phyloP scores from a whole-genome alignment of 1,140 invertebrate genomes.

The Samia ricini region DNA sequence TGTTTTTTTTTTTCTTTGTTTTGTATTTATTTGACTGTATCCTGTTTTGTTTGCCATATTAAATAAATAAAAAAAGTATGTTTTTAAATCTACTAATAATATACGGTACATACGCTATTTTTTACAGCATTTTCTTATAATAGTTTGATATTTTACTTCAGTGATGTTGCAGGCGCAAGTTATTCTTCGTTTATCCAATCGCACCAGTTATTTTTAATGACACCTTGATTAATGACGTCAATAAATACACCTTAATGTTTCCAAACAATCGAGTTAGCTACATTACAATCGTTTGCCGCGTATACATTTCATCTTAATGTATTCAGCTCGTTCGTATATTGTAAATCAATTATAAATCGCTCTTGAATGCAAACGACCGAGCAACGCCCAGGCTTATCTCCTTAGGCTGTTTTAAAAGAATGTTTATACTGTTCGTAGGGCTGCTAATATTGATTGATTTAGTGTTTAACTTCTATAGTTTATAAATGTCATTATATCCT shows the following conservation, averaged over 20 bases:
- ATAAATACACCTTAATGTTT: background rate
- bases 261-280: background rate
- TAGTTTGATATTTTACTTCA: no score
- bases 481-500: background rate
- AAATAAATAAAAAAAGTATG: no score
- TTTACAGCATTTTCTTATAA: no score
- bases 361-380: slow-evolving; percentile 29
- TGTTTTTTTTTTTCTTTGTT: no score
- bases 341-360: slow-evolving; percentile 34
- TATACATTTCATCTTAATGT: slow-evolving; percentile 27
- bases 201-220: no score
- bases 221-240: no score
- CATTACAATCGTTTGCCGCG: background rate
- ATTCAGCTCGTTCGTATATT: slow-evolving; percentile 18
- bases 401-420: slow-evolving; percentile 4
- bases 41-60: no score
- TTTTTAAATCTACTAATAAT: no score
- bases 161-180: no score
- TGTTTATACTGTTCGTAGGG: slow-evolving; percentile 8
- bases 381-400: slow-evolving; percentile 23
- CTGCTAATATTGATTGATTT: background rate
- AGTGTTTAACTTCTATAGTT: background rate
- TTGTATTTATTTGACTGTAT: no score
- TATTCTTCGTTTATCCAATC: no score
- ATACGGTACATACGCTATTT: no score